phyloP scores from a whole-genome alignment of 2,888 invertebrate species.

The Dasysyrphus tricinctus region DNA sequence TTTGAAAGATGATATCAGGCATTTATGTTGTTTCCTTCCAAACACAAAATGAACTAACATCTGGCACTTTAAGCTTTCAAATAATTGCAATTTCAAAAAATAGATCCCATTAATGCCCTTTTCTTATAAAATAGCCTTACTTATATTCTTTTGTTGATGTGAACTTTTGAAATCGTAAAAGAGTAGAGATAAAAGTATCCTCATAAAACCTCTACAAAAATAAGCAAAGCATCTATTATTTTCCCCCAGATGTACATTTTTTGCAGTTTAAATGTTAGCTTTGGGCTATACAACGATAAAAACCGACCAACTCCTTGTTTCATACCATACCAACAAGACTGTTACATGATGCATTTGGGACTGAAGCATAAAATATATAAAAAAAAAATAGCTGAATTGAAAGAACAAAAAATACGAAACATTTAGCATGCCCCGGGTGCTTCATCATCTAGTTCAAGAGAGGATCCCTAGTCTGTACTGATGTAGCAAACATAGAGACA shows the following conservation, averaged over 20 bases:
- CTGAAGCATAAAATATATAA: constrained; percentile 15
- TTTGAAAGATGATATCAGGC: too few species aligned
- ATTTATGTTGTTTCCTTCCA: too few species aligned
- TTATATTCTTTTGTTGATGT: constrained; percentile 7
- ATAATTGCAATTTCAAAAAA: constrained; percentile 4
- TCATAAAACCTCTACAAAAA: constrained; percentile 21
- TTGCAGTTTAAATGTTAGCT: constrained; percentile 33
- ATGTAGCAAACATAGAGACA: too few species aligned
- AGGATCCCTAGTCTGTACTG: constrained; percentile 22
- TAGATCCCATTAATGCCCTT: not conserved
- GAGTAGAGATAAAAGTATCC: not conserved
- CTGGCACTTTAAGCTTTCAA: not conserved
- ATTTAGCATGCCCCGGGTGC: constrained; percentile 54
- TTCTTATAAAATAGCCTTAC: not conserved
- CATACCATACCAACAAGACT: not conserved
- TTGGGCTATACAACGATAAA: constrained; percentile 36
- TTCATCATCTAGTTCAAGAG: constrained; percentile 56
- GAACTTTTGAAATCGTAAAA: constrained; percentile 14
- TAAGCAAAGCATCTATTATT: constrained; percentile 16
- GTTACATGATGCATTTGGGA: constrained; percentile 68
- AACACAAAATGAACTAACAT: not conserved
- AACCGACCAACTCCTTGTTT: constrained; percentile 2
- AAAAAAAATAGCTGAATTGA: not conserved
- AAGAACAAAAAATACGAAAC: constrained; percentile 24
- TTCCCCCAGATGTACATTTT: constrained; percentile 53